Percentiles rank a stretch among this genome's conserved stretches.
Conservation (phyloP, 2,888 invertebrate species). For the Drosophila dives region DNA sequence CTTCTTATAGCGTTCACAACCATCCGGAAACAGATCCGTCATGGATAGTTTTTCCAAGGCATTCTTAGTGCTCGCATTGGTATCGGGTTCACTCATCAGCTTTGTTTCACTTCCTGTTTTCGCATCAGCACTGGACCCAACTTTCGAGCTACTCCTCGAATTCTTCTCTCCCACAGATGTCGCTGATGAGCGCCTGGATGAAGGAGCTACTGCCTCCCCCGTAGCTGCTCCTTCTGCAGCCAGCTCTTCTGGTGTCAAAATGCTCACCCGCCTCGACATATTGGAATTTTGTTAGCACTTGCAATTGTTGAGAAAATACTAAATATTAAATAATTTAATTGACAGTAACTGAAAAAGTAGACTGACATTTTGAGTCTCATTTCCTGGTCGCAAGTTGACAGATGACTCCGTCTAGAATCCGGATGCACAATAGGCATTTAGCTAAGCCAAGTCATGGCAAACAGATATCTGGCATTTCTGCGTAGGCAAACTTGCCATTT, state of each 20-base stretch:
- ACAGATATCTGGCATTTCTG: background rate
- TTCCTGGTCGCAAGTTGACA: background rate
- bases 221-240: background rate
- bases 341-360: slow-evolving; percentile 2
- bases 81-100: background rate
- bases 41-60: slow-evolving; percentile 5
- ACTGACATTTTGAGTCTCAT: background rate
- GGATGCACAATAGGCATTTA: background rate
- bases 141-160: background rate
- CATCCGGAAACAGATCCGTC: slow-evolving; percentile 37
- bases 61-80: background rate
- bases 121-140: background rate
- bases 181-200: background rate
- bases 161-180: background rate
- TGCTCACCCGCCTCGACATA: slow-evolving; percentile 62
- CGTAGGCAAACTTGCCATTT: slow-evolving; percentile 7
- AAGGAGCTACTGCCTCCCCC: background rate
- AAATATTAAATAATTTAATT: background rate
- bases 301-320: background rate
- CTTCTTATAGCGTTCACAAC: slow-evolving; percentile 41
- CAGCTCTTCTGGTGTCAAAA: slow-evolving; percentile 33
- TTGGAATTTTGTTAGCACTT: slow-evolving; percentile 15
- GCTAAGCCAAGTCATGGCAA: background rate
- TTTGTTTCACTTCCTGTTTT: background rate
- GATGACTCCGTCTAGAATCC: background rate